These are phyloP conservation scores for Plebejus melissa DNA, from an alignment of 2,888 invertebrate genomes.

Conservation along the genomic window DNA sequence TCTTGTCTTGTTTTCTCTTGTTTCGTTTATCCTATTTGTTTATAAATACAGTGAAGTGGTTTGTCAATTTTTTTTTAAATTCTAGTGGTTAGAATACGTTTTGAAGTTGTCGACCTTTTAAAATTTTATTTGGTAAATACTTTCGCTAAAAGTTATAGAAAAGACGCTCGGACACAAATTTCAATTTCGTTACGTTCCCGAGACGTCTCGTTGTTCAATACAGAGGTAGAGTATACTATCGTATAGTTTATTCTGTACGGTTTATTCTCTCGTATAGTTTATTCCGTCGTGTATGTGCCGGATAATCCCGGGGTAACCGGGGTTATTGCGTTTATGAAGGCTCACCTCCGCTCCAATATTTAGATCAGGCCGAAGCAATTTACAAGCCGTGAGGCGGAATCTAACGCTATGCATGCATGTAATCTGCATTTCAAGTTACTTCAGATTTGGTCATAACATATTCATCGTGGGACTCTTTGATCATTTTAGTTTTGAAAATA, in stretches of 20 bases:
- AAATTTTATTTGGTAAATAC: not conserved
- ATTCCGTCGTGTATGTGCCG: slow-evolving; percentile 23
- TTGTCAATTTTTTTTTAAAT: no score
- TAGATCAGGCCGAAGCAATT: slow-evolving; percentile 46
- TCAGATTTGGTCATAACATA: slow-evolving; percentile 38
- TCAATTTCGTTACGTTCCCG: not conserved
- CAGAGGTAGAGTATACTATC: not conserved
- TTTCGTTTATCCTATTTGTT: not conserved
- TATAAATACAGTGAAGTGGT: no score
- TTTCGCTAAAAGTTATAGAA: not conserved
- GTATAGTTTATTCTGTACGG: not conserved
- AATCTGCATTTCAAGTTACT: slow-evolving; percentile 48
- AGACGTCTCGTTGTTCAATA: slow-evolving; percentile 6
- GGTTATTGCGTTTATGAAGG: slow-evolving; percentile 39
- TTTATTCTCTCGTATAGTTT: slow-evolving; percentile 5
- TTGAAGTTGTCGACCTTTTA: not conserved
- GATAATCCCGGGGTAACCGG: slow-evolving; percentile 30
- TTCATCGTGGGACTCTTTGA: slow-evolving; percentile 28
- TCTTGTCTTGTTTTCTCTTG: not conserved
- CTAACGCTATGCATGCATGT: slow-evolving; percentile 44
- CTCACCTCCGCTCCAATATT: slow-evolving; percentile 48
- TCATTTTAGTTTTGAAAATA: slow-evolving; percentile 9
- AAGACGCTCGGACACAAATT: not conserved
- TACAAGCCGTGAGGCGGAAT: slow-evolving; percentile 42
- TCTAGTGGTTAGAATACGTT: no score